A percentile compares a stretch with the other conserved stretches of the same genome.
These are phyloP conservation scores for Acronicta psi DNA, from an alignment of 2,888 invertebrate genomes.

Conservation along the genomic window DNA sequence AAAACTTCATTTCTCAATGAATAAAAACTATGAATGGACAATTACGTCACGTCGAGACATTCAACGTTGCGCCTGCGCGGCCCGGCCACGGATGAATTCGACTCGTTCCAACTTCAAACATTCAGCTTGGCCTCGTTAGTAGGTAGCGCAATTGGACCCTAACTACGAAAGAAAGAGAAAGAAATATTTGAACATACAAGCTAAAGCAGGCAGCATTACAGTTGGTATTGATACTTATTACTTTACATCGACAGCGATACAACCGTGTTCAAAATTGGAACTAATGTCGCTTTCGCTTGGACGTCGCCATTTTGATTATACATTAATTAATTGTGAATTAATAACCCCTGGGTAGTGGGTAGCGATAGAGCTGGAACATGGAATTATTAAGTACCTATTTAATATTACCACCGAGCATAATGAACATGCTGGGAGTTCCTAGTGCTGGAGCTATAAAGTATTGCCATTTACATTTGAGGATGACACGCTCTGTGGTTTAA, in stretches of 20 bases:
- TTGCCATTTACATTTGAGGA: too few relatives aligned
- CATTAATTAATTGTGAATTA: too few relatives aligned
- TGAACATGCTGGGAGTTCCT: too few relatives aligned
- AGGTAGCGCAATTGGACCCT: conserved; percentile 8
- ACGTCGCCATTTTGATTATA: not conserved
- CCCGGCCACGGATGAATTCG: conserved; percentile 66
- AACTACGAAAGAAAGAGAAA: conserved; percentile 24
- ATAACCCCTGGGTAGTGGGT: too few relatives aligned
- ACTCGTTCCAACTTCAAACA: conserved; percentile 45
- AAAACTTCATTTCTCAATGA: conserved; percentile 80
- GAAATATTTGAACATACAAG: conserved; percentile 12
- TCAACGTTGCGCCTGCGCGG: conserved; percentile 82
- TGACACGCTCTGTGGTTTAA: too few relatives aligned
- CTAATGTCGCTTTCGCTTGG: not conserved
- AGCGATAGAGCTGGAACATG: too few relatives aligned
- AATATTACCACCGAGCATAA: too few relatives aligned
- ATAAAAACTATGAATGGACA: conserved; percentile 88
- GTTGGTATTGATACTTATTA: not conserved
- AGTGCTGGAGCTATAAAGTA: too few relatives aligned
- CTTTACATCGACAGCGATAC: not conserved
- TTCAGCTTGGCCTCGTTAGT: conserved; percentile 17
- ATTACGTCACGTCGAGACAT: conserved; percentile 86
- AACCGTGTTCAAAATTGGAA: not conserved
- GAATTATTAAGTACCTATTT: too few relatives aligned
- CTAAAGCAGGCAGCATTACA: not conserved